A percentile compares a stretch with the other conserved stretches of the same genome.
Evolutionary conservation across 1,140 invertebrate species (phyloP).

Genomic region (Archegozetes longisetosus): DNA sequence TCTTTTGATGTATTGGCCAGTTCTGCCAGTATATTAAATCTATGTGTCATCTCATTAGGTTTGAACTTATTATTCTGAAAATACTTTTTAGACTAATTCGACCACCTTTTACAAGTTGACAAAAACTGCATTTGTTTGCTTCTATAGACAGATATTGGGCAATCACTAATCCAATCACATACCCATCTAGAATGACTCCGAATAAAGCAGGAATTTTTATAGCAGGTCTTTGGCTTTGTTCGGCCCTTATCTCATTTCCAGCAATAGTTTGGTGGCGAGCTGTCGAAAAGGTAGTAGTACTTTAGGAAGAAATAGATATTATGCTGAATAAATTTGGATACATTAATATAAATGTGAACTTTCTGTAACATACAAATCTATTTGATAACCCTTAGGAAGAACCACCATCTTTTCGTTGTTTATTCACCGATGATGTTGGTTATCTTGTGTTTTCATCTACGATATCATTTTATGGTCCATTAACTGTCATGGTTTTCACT

Average conservation of each 20-base stretch:
- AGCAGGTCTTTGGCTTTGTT: constrained; percentile 78
- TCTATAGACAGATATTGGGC: constrained; percentile 81
- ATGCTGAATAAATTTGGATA: too few species aligned
- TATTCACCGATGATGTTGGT: constrained; percentile 76
- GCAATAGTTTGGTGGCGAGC: constrained; percentile 86
- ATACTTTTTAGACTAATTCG: too few species aligned
- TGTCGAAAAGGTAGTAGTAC: constrained; percentile 38
- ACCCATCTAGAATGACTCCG: constrained; percentile 77
- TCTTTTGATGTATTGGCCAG: constrained; percentile 89
- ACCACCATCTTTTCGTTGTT: constrained; percentile 40
- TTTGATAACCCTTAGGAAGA: constrained; percentile 14
- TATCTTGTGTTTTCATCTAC: constrained; percentile 87
- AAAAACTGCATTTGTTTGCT: background rate
- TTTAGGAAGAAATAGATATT: too few species aligned
- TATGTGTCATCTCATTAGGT: constrained; percentile 74
- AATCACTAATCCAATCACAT: constrained; percentile 90
- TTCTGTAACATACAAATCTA: too few species aligned
- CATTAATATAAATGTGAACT: too few species aligned
- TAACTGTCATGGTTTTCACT: constrained; percentile 96
- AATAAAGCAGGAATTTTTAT: constrained; percentile 61
- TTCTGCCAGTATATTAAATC: constrained; percentile 85
- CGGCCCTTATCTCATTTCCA: constrained; percentile 82
- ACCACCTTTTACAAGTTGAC: too few species aligned
- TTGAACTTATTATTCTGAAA: constrained; percentile 29
- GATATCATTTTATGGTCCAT: constrained; percentile 90